These are phyloP conservation scores for Notamacropus eugenii DNA, from an alignment of 2,797 vertebrate genomes.

Conservation along the genomic window DNA sequence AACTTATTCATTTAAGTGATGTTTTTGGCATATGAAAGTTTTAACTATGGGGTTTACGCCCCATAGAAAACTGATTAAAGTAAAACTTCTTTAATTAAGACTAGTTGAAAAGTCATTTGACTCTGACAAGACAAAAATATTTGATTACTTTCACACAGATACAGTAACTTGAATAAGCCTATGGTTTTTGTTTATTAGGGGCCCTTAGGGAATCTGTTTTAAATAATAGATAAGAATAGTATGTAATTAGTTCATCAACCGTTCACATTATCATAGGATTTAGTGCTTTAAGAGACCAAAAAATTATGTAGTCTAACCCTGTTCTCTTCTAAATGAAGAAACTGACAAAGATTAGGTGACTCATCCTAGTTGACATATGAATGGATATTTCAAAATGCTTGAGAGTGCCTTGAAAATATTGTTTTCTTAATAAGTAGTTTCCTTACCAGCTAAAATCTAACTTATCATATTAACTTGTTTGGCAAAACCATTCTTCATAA, in stretches of 20 bases:
- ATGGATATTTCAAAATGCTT: not conserved
- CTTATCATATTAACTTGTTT: not conserved
- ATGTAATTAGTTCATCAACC: slow-evolving; percentile 12
- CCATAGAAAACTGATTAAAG: not conserved
- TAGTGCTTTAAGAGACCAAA: slow-evolving; percentile 6
- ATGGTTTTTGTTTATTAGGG: not conserved
- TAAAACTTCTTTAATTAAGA: slow-evolving; percentile 9
- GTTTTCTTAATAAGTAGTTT: not conserved
- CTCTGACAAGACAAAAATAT: not conserved
- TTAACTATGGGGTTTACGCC: not conserved
- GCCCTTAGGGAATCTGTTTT: not conserved
- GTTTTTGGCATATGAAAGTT: not conserved
- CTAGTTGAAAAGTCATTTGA: not conserved
- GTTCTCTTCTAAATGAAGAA: not conserved
- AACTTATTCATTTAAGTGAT: not conserved
- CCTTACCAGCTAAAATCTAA: not conserved
- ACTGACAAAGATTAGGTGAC: not conserved
- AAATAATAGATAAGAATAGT: not conserved
- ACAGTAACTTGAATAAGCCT: not conserved
- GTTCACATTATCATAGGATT: not conserved
- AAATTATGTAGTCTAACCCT: not conserved
- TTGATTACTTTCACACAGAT: not conserved
- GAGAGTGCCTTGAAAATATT: not conserved
- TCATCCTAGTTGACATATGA: not conserved
- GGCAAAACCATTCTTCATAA: slow-evolving; percentile 15